These are phyloP conservation scores for Tillus elongatus DNA, from an alignment of 2,888 invertebrate species.

Conservation along the genomic window DNA sequence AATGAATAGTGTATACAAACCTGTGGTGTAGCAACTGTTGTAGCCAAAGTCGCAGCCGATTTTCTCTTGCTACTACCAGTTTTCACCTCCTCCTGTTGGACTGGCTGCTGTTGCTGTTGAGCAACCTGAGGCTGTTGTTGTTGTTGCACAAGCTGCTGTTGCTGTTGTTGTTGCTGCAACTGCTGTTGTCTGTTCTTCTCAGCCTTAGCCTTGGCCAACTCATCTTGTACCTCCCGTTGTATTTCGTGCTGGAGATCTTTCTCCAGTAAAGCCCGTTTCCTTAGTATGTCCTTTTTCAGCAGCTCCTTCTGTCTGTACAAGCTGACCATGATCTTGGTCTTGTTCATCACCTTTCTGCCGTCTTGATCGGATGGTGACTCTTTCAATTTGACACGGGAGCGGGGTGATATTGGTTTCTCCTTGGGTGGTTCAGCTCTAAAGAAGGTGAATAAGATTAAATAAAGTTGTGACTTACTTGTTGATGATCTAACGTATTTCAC, in stretches of 20 bases:
- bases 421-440: constrained; percentile 22
- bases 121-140: no score
- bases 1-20: no score
- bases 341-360: constrained; percentile 48
- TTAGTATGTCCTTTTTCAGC: constrained; percentile 86
- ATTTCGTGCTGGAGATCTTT: constrained; percentile 85
- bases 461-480: no score
- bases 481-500: no score
- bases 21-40: constrained; percentile 36
- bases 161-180: no score
- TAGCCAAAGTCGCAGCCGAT: constrained; percentile 43
- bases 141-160: no score
- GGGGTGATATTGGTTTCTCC: constrained; percentile 34
- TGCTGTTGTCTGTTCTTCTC: constrained; percentile 63
- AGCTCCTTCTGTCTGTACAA: constrained; percentile 83
- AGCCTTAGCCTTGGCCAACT: constrained; percentile 61
- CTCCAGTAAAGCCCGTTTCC: constrained; percentile 80
- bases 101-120: no score
- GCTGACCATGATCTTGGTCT: constrained; percentile 59
- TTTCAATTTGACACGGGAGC: constrained; percentile 35
- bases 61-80: constrained; percentile 51
- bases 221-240: constrained; percentile 71
- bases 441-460: constrained; percentile 4
- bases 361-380: constrained; percentile 41
- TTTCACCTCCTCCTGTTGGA: constrained; percentile 46